Evolutionary conservation across 2,113 vertebrate genomes (phyloP).

Genomic region (Callithrix jacchus): DNA sequence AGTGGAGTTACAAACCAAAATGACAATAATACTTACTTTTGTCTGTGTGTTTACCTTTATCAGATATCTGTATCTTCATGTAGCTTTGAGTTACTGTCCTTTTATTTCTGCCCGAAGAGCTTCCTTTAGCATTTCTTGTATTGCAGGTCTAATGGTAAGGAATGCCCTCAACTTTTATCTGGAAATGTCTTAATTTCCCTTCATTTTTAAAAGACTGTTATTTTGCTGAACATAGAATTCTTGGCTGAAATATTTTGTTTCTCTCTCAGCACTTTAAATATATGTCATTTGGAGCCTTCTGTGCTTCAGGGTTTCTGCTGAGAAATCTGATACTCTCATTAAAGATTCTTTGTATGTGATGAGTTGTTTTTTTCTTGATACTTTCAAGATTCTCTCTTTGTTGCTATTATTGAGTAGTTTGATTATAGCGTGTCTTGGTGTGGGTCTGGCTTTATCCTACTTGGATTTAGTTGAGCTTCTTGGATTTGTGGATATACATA

Average conservation of each 20-base stretch:
- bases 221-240: not conserved
- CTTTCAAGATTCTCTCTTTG: too few species aligned
- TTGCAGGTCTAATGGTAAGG: not conserved
- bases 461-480: not conserved
- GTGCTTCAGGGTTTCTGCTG: not conserved
- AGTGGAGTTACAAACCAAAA: not conserved
- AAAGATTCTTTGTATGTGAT: not conserved
- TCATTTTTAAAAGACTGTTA: not conserved
- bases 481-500: not conserved
- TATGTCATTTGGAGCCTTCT: not conserved
- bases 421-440: not conserved
- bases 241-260: not conserved
- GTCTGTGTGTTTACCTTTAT: not conserved
- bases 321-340: not conserved
- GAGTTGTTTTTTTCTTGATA: not conserved
- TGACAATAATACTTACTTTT: not conserved
- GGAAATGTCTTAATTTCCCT: not conserved
- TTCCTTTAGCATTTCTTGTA: not conserved
- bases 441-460: not conserved
- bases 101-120: not conserved
- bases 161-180: not conserved
- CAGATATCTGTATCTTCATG: not conserved
- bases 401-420: too few species aligned
- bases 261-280: not conserved
- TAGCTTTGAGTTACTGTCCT: not conserved